Percentiles rank a stretch among this genome's conserved stretches.
These are phyloP conservation scores for Pelobates cultripes DNA, from an alignment of 2,797 vertebrate genomes.

Conservation along the genomic window DNA sequence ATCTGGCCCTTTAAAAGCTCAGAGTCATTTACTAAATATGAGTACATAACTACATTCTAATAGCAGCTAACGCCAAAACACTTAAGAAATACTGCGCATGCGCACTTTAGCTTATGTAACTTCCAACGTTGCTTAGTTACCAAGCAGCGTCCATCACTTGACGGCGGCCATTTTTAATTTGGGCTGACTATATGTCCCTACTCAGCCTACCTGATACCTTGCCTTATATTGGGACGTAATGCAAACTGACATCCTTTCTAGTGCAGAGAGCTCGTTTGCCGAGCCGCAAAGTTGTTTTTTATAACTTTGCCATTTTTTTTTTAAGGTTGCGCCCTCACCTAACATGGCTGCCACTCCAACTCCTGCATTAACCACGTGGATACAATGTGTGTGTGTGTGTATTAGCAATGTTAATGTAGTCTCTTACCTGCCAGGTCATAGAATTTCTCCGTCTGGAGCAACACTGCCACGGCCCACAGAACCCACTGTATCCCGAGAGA, in stretches of 20 bases:
- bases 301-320: not conserved
- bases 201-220: too few relatives aligned
- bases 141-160: not conserved
- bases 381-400: too few relatives aligned
- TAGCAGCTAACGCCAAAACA: too few relatives aligned
- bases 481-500: conserved; percentile 76
- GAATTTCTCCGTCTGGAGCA: conserved; percentile 78
- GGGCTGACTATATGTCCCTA: too few relatives aligned
- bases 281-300: too few relatives aligned
- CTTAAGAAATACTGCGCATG: not conserved
- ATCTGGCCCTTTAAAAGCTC: too few relatives aligned
- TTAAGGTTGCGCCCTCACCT: not conserved
- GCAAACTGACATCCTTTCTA: too few relatives aligned
- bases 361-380: not conserved
- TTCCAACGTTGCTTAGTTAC: not conserved
- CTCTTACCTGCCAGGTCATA: conserved; percentile 78
- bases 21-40: too few relatives aligned
- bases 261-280: too few relatives aligned
- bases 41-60: too few relatives aligned
- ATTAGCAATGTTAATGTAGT: too few relatives aligned
- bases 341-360: not conserved
- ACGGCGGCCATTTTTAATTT: not conserved
- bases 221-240: too few relatives aligned
- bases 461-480: conserved; percentile 72
- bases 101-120: conserved; percentile 22